Evolutionary conservation across 2,113 vertebrate genomes (phyloP), one percentile per base, ranked within the genome.

Genomic region (Seriola aureovittata): DNA sequence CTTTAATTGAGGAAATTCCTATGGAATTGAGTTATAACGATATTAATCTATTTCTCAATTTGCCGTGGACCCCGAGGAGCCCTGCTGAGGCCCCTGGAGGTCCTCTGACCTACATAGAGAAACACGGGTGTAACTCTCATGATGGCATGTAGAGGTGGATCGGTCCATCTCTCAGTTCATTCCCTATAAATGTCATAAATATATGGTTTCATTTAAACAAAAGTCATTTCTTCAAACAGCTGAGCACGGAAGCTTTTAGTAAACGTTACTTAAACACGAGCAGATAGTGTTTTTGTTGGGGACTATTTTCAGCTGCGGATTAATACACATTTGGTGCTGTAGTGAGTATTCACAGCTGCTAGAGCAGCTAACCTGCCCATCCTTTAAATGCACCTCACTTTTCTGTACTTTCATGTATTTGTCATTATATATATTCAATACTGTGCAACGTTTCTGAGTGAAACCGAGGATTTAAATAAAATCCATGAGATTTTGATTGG

Each of bases 31-130:
- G 75, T 82, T 46, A 50, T 34, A 62, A 74, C 2, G 11, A 73
- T 81, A 74, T 89, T 91, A 90, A 92, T 93, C 88, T 92, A 84
- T 87, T 90, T 90, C 89, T 92, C 89, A 90, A 91, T 92, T 92
- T 92, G 54, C 81, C 9, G 9, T 3, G 36, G 86, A 80, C 50
- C 78, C 84, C 69, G 68, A 69, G 21, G 81, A 78, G 89, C 57
- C 42, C 38, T 2, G 48, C 7, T 3, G 8, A 9, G 21, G 71
- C 81, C 85, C 76, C 73, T 36, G 36, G 87, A 52, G 88, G 75
- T 71, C 80, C 63, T 9, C 71, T 80, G 91, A 90, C 92, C 92
- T 78, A 93, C 72, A 85, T 91, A 79, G 64, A 36, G 60, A 76
- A 63, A 74, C 58, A 8, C 4, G 0, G 1, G 4, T 38, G 55